phyloP scores from a whole-genome alignment of 1,140 invertebrate species.

The Rhagoletis zephyria region DNA sequence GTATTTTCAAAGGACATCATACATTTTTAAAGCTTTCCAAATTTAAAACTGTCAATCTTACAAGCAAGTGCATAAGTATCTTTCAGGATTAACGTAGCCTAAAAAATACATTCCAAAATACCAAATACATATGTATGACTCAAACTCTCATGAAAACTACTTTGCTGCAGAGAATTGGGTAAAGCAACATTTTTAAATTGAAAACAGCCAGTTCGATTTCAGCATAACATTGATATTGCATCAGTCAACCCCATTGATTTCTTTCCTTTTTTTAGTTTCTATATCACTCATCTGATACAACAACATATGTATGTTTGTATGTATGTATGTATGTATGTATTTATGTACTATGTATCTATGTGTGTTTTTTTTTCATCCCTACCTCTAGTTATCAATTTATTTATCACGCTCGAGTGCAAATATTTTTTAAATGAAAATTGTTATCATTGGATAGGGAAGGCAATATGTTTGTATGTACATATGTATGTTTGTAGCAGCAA shows the following conservation, averaged over 20 bases:
- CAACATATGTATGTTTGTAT: neutral
- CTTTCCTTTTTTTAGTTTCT: neutral
- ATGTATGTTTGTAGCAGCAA: neutral
- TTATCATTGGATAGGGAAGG: neutral
- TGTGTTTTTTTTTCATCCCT: neutral
- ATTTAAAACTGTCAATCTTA: too few relatives aligned
- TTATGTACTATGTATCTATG: neutral
- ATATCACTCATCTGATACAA: too few relatives aligned
- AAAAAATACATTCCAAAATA: too few relatives aligned
- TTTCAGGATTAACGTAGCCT: too few relatives aligned
- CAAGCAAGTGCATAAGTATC: too few relatives aligned
- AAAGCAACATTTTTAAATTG: neutral
- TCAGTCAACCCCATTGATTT: neutral
- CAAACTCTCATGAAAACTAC: too few relatives aligned
- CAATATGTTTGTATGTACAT: neutral
- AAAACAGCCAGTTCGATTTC: neutral
- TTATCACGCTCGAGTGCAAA: slow-evolving; percentile 20
- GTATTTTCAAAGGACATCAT: too few relatives aligned
- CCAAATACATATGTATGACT: too few relatives aligned
- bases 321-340: neutral
- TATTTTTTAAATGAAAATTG: slow-evolving; percentile 12
- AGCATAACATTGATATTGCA: neutral
- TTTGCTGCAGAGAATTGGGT: too few relatives aligned
- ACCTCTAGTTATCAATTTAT: slow-evolving; percentile 43
- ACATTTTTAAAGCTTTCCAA: too few relatives aligned